These are phyloP conservation scores for Linurgus olivaceus DNA, from an alignment of 2,797 vertebrate species.

Conservation along the genomic window DNA sequence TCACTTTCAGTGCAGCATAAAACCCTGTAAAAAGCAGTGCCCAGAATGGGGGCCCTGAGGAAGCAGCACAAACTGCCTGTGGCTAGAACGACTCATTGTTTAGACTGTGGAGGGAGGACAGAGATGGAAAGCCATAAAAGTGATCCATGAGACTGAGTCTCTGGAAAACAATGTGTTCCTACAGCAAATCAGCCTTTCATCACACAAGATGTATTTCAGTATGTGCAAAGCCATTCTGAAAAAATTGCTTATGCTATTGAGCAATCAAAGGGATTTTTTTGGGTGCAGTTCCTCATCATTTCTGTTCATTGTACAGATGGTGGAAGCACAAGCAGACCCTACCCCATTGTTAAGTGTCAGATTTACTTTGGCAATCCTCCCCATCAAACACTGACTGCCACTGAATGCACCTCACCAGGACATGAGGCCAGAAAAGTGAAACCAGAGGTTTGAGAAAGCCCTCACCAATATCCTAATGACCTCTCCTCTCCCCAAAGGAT, in stretches of 20 bases:
- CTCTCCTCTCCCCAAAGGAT: neutral
- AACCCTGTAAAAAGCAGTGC: neutral
- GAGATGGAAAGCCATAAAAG: neutral
- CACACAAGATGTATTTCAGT: neutral
- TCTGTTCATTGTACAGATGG: neutral
- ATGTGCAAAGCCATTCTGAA: neutral
- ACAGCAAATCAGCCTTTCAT: neutral
- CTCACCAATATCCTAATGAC: neutral
- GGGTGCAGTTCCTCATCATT: neutral
- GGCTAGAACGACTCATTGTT: neutral
- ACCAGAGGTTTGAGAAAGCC: neutral
- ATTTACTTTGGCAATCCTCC: neutral
- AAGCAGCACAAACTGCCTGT: neutral
- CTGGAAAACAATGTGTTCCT: neutral
- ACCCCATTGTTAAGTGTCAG: neutral
- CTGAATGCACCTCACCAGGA: neutral
- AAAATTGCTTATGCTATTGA: neutral
- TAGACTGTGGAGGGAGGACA: neutral
- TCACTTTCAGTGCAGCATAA: slow-evolving; percentile 22
- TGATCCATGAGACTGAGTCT: slow-evolving; percentile 4
- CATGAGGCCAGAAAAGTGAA: neutral
- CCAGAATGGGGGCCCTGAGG: neutral
- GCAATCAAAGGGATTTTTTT: neutral
- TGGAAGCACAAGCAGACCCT: neutral
- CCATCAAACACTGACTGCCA: neutral